A percentile compares a stretch with the other conserved stretches of the same genome.
phyloP scores from a whole-genome alignment of 2,113 vertebrate species.

The Gallinago jamesoni region DNA sequence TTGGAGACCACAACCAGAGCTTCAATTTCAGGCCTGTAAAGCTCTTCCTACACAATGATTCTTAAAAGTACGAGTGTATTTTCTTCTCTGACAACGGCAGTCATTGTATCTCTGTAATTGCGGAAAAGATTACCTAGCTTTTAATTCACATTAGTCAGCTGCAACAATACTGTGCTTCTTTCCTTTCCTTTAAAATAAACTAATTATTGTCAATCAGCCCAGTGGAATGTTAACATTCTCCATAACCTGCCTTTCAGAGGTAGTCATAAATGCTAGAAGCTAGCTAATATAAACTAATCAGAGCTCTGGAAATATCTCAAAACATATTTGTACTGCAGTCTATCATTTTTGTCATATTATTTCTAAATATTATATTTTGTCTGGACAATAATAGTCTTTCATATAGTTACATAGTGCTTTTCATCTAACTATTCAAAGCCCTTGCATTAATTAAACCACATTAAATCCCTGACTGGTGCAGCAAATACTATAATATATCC shows the following conservation, averaged over 20 bases:
- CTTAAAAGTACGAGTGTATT: conserved; percentile 44
- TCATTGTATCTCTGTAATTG: conserved; percentile 55
- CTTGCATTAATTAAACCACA: not conserved
- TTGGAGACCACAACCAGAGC: conserved; percentile 36
- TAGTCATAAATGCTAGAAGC: conserved; percentile 36
- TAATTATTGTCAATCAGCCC: conserved; percentile 56
- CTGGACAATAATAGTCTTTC: not conserved
- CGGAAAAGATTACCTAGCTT: conserved; percentile 44
- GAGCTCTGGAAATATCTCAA: conserved; percentile 24
- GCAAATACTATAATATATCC: not conserved
- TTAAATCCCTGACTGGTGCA: not conserved
- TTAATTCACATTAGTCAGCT: conserved; percentile 52
- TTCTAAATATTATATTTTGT: conserved; percentile 25
- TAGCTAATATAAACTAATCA: conserved; percentile 57
- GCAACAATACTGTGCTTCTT: conserved; percentile 40
- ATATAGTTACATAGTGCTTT: not conserved
- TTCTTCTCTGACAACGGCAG: conserved; percentile 48
- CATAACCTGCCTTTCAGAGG: conserved; percentile 38
- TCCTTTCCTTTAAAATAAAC: conserved; percentile 50
- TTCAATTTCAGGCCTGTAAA: conserved; percentile 58
- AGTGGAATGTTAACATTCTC: conserved; percentile 44
- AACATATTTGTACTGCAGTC: conserved; percentile 45
- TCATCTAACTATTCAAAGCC: not conserved
- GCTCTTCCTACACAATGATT: conserved; percentile 41
- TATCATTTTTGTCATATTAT: conserved; percentile 38